These are phyloP conservation scores for Parazoanthus atlanticus DNA, from an alignment of 92 coral and sea anemone genomes.

Conservation along the genomic window DNA sequence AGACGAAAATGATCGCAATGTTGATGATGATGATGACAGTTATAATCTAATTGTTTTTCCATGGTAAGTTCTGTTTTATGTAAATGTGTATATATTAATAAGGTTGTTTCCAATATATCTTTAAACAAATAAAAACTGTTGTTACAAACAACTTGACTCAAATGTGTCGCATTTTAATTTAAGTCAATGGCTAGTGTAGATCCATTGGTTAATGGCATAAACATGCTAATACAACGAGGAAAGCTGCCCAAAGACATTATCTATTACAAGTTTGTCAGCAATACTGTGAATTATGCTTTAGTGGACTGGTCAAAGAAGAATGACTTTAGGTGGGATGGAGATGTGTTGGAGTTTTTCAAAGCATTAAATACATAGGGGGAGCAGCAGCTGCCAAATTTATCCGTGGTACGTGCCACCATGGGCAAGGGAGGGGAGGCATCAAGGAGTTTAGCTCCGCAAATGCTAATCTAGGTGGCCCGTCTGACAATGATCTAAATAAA, in stretches of 20 bases:
- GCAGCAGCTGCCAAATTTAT: conserved; percentile 51
- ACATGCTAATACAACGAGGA: conserved; percentile 36
- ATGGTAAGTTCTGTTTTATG: conserved; percentile 15
- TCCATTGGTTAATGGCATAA: conserved; percentile 44
- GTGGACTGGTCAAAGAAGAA: conserved; percentile 19
- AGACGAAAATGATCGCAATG: background rate
- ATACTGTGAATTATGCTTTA: conserved; percentile 43
- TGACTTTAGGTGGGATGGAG: conserved; percentile 51
- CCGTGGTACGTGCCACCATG: conserved; percentile 55
- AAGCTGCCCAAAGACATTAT: conserved; percentile 47
- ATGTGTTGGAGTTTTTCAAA: conserved; percentile 46
- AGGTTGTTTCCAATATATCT: too few relatives aligned
- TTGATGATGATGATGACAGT: background rate
- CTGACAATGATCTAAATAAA: conserved; percentile 40
- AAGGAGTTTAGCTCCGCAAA: conserved; percentile 52
- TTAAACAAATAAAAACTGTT: conserved; percentile 4
- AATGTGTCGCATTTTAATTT: conserved; percentile 10
- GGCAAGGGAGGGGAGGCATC: conserved; percentile 53
- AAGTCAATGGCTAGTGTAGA: conserved; percentile 40
- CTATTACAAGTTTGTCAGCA: conserved; percentile 51
- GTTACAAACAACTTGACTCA: background rate
- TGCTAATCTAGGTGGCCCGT: conserved; percentile 55
- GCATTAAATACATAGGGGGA: conserved; percentile 58
- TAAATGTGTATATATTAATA: background rate
- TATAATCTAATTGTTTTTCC: conserved; percentile 27